Evolutionary conservation across 2,888 invertebrate genomes (phyloP).

Genomic region (Lypha dubia): DNA sequence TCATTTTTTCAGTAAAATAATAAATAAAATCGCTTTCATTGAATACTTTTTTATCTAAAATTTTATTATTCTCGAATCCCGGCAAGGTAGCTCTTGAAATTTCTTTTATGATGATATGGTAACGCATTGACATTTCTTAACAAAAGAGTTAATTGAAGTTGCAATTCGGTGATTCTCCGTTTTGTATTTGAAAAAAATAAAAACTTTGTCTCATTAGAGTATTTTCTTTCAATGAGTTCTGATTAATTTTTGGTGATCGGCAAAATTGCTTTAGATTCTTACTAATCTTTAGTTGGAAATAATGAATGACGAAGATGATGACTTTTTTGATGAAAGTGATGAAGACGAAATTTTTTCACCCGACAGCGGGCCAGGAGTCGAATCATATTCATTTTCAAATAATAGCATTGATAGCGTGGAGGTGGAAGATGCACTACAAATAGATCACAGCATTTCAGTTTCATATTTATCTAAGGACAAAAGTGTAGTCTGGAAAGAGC

Average conservation of each 20-base stretch:
- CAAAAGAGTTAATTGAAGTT: slow-evolving; percentile 8
- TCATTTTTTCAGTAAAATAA: slow-evolving; percentile 20
- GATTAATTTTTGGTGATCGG: not conserved
- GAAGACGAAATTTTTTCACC: not conserved
- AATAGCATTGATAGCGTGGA: not conserved
- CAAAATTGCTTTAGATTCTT: not conserved
- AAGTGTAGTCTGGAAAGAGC: no score
- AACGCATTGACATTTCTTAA: slow-evolving; percentile 19
- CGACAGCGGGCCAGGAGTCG: no score
- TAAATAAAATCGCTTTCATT: slow-evolving; percentile 18
- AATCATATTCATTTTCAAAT: not conserved
- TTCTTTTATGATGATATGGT: slow-evolving; percentile 20
- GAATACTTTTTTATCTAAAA: slow-evolving; percentile 21
- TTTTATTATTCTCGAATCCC: slow-evolving; percentile 18
- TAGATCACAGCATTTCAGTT: no score
- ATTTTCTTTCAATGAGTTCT: slow-evolving; percentile 1
- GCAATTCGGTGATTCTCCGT: slow-evolving; percentile 15
- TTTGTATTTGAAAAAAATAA: slow-evolving; percentile 9
- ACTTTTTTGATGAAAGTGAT: no score
- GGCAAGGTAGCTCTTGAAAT: no score
- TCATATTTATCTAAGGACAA: slow-evolving; percentile 21
- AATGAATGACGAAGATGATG: no score
- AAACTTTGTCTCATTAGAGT: not conserved
- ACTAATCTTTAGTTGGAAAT: not conserved
- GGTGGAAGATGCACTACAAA: no score